These are phyloP conservation scores for Eciton burchellii DNA, from an alignment of 1,140 invertebrate genomes.

Conservation along the genomic window DNA sequence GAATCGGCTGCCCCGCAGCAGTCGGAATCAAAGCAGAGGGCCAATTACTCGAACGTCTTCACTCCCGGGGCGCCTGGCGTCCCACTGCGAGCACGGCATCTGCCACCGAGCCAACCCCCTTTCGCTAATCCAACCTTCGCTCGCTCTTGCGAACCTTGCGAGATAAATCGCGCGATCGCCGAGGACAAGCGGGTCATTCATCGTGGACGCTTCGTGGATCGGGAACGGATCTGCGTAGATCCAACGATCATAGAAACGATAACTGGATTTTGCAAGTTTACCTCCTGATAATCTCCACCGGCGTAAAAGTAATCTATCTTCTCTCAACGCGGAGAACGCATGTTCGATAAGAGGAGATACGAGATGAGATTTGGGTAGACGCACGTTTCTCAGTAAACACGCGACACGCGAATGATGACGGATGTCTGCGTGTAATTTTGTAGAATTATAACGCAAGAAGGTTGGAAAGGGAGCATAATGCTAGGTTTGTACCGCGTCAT, in stretches of 20 bases:
- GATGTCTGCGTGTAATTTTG: neutral
- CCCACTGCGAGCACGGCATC: slow-evolving; percentile 75
- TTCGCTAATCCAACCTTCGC: slow-evolving; percentile 6
- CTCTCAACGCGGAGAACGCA: too few species aligned
- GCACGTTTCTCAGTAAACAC: neutral
- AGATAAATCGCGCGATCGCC: slow-evolving; percentile 50
- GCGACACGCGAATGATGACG: neutral
- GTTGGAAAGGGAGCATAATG: neutral
- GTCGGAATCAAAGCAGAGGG: slow-evolving; percentile 75
- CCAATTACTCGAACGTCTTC: slow-evolving; percentile 80
- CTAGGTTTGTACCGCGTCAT: neutral
- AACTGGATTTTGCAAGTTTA: neutral
- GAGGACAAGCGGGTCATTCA: neutral
- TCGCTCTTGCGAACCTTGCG: slow-evolving; percentile 37
- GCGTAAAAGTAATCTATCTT: too few species aligned
- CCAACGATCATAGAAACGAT: neutral
- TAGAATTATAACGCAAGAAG: neutral
- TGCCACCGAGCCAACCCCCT: slow-evolving; percentile 64
- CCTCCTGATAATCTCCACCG: neutral
- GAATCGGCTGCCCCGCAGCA: slow-evolving; percentile 64
- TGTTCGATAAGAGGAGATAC: neutral
- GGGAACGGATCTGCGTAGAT: neutral
- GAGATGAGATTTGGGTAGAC: neutral
- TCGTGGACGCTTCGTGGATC: neutral
- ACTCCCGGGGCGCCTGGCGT: slow-evolving; percentile 77